Base-by-base conservation (phyloP, 2,113 vertebrate species). In the Pycnonotus jocosus region DNA sequence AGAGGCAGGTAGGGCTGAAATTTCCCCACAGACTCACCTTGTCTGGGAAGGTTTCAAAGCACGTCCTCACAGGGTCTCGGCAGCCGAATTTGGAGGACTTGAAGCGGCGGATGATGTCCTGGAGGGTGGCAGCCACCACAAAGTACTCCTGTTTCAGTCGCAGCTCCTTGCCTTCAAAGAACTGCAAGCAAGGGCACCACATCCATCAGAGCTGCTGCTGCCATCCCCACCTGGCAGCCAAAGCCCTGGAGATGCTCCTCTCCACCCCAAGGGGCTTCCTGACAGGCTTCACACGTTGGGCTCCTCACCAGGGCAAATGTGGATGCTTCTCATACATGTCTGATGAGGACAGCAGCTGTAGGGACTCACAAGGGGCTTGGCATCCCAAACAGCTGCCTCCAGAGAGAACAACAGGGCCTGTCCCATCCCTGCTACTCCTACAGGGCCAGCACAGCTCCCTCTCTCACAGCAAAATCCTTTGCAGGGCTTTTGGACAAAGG, bases 71-170 rank as follows among this genome's bases (percentile, higher is more conserved):
- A 2, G 98, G 98, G 91, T 98, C 98, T 24, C 98, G 94, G 92
- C 98, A 99, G 86, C 98, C 98, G 2, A 99, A 99, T 77, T 98
- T 99, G 86, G 99, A 99, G 14, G 99, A 99, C 95, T 99, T 99
- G 80, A 98, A 99, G 81, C 98, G 98, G 15, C 98, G 97, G 88
- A 99, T 98, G 95, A 99, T 99, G 94, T 99, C 98, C 86, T 99
- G 98, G 16, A 99, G 98, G 12, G 98, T 98, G 66, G 98, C 98
- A 2, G 98, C 98, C 77, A 99, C 99, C 86, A 99, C 98, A 10
- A 99, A 99, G 95, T 99, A 99, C 77, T 99, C 98, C 96, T 99
- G 98, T 71, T 99, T 99, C 89, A 99, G 95, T n/a, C 98, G 97
- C 57, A 99, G 96, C 97, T 99, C 99, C 96, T 99, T 99, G 27